Evolutionary conservation across 1,140 invertebrate genomes (phyloP), one percentile per base, ranked within the genome.

Genomic region (Drosophila murphyi): DNA sequence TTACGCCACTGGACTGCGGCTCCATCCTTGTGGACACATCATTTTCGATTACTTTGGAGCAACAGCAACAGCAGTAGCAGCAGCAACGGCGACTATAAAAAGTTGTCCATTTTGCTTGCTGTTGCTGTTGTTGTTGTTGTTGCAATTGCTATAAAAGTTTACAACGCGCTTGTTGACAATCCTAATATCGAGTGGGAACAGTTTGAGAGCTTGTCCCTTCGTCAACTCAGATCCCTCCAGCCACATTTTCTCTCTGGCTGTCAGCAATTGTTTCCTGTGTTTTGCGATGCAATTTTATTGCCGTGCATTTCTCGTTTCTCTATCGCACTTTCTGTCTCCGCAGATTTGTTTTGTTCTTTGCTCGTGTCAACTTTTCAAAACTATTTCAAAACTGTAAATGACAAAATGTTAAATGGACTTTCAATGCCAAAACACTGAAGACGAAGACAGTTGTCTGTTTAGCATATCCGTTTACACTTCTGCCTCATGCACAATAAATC

Each of bases 341-440:
- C 59, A 78, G 79, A 80, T 82, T 88, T 91, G 78, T 76, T 82
- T 72, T 85, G 64, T 63, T 43, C 52, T 47, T 72, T 56, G 72
- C 65, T 61, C 77, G 76, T 86, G 88, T 91, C 89, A 91, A 91
- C 76, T 88, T 88, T 88, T 89, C 81, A 80, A 86, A 91, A 89
- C 85, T 89, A 91, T 91, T 91, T 91, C 81, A 89, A 91, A 91
- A 91, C 85, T 91, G 89, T 91, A 91, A 91, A 86, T 91, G 89
- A 91, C 89, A 91, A 91, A 91, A 91, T 91, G 89, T 91, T 89
- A 91, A 91, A 91, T 91, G 83, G 81, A 91, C 89, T 91, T 91
- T 88, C 82, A 89, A 91, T 91, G 88, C 77, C 85, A 85, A 85
- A 76, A 75, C 72, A 69, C 51, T 47, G 57, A 52, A 45, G 63